Evolutionary conservation across 2,797 vertebrate species (phyloP).

Genomic region (Syngnathus acus): DNA sequence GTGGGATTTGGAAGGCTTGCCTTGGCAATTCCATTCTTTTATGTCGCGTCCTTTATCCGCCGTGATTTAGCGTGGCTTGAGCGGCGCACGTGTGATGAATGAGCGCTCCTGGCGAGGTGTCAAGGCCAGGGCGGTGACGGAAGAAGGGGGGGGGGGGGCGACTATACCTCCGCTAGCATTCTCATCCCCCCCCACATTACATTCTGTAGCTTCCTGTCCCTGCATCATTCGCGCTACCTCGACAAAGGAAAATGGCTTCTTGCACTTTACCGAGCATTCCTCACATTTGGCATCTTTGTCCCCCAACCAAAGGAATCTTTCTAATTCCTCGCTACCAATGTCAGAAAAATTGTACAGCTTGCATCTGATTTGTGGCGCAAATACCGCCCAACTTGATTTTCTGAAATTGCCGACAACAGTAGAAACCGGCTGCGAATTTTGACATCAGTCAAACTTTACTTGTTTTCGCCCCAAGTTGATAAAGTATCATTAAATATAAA

Average conservation of each 20-base stretch:
- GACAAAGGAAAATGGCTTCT: no score
- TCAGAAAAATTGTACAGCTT: background rate
- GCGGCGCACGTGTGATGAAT: conserved; percentile 67
- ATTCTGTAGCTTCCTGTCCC: conserved; percentile 29
- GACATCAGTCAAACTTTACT: no score
- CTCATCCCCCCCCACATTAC: background rate
- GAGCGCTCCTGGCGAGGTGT: conserved; percentile 66
- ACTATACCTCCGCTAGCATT: conserved; percentile 5
- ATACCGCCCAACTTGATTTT: background rate
- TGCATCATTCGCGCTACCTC: background rate
- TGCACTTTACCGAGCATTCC: background rate
- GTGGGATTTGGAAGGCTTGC: conserved; percentile 70
- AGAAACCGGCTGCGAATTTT: no score
- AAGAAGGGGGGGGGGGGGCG: conserved; percentile 29
- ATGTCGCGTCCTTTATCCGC: conserved; percentile 65
- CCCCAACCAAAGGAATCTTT: background rate
- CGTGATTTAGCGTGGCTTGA: conserved; percentile 69
- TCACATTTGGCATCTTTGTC: background rate
- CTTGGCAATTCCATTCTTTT: conserved; percentile 69
- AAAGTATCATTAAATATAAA: background rate
- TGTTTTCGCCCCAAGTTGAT: background rate
- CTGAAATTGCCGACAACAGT: background rate
- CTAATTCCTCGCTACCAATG: background rate
- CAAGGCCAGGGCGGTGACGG: conserved; percentile 54
- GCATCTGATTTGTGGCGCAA: background rate